A percentile compares a stretch with the other conserved stretches of the same genome.
phyloP scores from a whole-genome alignment of 2,797 vertebrate species.

The Gephyroberyx darwinii region DNA sequence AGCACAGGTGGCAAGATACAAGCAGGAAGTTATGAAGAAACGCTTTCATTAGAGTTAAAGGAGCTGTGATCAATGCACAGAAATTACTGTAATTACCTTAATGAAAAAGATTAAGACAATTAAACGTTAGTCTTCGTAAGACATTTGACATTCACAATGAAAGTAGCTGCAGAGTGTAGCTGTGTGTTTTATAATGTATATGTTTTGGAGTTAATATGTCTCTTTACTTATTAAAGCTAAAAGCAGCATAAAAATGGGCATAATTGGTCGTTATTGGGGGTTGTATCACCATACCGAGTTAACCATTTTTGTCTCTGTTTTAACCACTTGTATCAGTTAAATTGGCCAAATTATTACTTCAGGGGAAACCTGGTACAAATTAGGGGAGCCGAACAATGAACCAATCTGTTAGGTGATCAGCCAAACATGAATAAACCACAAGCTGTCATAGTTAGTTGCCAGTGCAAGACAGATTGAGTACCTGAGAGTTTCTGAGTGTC shows the following conservation, averaged over 20 bases:
- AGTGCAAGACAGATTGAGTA: constrained; percentile 66
- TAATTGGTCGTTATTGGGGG: not conserved
- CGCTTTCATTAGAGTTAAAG: not conserved
- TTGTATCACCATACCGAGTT: not conserved
- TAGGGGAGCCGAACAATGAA: not conserved
- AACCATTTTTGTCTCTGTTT: not conserved
- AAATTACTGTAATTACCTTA: not conserved
- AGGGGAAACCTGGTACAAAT: not conserved
- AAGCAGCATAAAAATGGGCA: not conserved
- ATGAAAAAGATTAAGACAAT: constrained; percentile 7
- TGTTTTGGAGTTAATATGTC: not conserved
- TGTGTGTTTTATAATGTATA: not conserved
- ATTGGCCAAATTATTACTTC: not conserved
- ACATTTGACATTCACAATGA: constrained; percentile 17
- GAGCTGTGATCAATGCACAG: constrained; percentile 5
- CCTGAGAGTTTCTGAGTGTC: constrained; percentile 66
- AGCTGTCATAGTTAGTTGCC: constrained; percentile 67
- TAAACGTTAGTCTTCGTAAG: not conserved
- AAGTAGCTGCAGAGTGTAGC: constrained; percentile 19
- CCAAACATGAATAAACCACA: constrained; percentile 16
- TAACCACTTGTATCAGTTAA: not conserved
- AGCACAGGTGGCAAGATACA: constrained; percentile 35
- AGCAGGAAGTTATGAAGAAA: constrained; percentile 26
- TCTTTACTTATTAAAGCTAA: not conserved
- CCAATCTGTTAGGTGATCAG: constrained; percentile 19